Conservation (phyloP, 2,797 vertebrate genomes). For the Danio choprae region DNA sequence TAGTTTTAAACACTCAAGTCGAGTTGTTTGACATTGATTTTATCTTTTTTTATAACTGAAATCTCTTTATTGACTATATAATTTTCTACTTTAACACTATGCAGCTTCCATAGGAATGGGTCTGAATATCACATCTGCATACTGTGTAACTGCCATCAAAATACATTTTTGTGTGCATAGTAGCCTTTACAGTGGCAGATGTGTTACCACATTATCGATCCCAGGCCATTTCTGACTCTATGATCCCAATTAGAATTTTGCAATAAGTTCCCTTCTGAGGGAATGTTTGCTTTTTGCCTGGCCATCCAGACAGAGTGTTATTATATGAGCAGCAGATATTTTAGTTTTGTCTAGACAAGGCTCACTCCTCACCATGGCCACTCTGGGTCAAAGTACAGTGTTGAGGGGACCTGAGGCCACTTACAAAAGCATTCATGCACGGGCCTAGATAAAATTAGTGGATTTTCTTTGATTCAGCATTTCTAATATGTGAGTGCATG, state of each 20-base stretch:
- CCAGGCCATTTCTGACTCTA: neutral
- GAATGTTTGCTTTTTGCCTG: slow-evolving; percentile 60
- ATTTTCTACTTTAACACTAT: neutral
- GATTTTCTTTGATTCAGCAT: neutral
- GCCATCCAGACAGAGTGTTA: slow-evolving; percentile 65
- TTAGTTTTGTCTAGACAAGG: slow-evolving; percentile 74
- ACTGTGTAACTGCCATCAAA: neutral
- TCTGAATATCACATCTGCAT: neutral
- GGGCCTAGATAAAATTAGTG: neutral
- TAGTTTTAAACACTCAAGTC: neutral
- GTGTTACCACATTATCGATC: slow-evolving; percentile 9
- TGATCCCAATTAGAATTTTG: slow-evolving; percentile 37
- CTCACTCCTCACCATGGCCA: slow-evolving; percentile 62
- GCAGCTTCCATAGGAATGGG: neutral
- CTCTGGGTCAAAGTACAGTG: slow-evolving; percentile 60
- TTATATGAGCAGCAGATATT: slow-evolving; percentile 73
- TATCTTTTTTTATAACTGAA: neutral
- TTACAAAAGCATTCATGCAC: slow-evolving; percentile 22
- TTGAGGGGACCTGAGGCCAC: slow-evolving; percentile 50
- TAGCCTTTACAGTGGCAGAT: neutral
- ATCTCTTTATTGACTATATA: neutral
- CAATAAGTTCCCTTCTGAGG: slow-evolving; percentile 30
- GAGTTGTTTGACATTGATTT: neutral
- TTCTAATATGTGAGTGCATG: neutral
- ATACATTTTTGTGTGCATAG: neutral